Evolutionary conservation across 2,888 invertebrate species (phyloP).

Genomic region (Drosophila austrosaltans): DNA sequence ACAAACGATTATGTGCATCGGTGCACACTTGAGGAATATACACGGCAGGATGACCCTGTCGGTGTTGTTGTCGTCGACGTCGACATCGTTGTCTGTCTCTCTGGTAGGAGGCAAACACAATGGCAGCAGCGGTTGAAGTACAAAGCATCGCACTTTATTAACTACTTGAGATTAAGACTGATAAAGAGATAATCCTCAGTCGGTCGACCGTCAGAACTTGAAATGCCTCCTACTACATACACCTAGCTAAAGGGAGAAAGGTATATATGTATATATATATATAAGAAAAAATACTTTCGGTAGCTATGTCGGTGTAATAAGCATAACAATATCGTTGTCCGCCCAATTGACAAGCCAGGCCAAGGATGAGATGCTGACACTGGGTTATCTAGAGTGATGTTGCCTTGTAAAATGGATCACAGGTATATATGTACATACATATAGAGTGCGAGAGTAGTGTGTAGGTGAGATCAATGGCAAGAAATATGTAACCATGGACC

Average conservation of each 20-base stretch:
- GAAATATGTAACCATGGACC: slow-evolving; percentile 45
- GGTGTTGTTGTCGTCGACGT: slow-evolving; percentile 15
- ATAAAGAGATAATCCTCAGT: slow-evolving; percentile 81
- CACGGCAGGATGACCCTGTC: slow-evolving; percentile 31
- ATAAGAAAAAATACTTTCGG: slow-evolving; percentile 56
- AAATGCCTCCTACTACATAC: slow-evolving; percentile 65
- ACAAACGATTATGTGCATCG: slow-evolving; percentile 80
- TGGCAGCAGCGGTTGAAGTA: slow-evolving; percentile 76
- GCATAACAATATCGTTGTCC: slow-evolving; percentile 82
- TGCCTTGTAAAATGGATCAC: slow-evolving; percentile 75
- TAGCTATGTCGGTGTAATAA: slow-evolving; percentile 81
- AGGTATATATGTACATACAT: slow-evolving; percentile 49
- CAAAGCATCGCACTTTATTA: slow-evolving; percentile 83
- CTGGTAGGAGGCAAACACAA: slow-evolving; percentile 54
- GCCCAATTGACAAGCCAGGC: slow-evolving; percentile 76
- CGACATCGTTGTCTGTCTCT: slow-evolving; percentile 12
- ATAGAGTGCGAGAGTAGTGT: neutral
- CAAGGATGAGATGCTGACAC: slow-evolving; percentile 14
- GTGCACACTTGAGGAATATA: slow-evolving; percentile 63
- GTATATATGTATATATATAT: too few species aligned
- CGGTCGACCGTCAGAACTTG: slow-evolving; percentile 67
- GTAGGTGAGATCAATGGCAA: slow-evolving; percentile 81
- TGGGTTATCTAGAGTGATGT: slow-evolving; percentile 64
- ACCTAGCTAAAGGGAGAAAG: slow-evolving; percentile 14
- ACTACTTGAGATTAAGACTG: slow-evolving; percentile 83